Evolutionary conservation across 2,888 invertebrate genomes (phyloP), one percentile per base, ranked within the genome.

Genomic region (Catocala fraxini): DNA sequence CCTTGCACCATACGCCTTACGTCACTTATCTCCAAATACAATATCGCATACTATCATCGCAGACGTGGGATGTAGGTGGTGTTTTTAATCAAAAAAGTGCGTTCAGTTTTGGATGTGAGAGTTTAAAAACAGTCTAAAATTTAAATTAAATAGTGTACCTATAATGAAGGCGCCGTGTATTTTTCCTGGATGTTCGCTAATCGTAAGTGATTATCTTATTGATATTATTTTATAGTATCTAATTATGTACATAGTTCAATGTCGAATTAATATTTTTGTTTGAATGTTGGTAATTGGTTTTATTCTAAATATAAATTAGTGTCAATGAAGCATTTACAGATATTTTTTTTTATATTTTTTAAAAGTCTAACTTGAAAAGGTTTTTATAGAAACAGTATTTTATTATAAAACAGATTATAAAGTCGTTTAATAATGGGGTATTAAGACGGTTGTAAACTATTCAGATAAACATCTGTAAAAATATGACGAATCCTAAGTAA

Each of bases 91-190:
- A 75, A 78, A 63, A 55, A 67, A 15, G 65, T 77, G 73, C 73
- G 67, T 73, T 79, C 68, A 64, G 9, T 56, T 68, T 65, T 12
- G 2, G 0, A 58, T 65, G 45, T 59, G 43, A 52, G 12, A 13
- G 58, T 4, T 45, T 47, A 64, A 15, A 48, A 9, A 63, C 12
- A 52, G 43, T 57, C 63, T 43, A 11, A 57, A 59, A 51, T 39
- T 9, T 4, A 6, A 62, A 57, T 41, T 1, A 11, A 43, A 45
- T 11, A 13, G 57, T 59, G 51, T 51, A n/a, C n/a, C n/a, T n/a
- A 82, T 13, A 61, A 92, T 91, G 92, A 89, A 87, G 79, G 79
- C 77, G 43, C 86, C 88, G 11, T 92, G 92, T 68, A 66, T 90
- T n/a, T 52, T 92, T 10, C 91, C 91, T 13, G 88, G 92, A 73